phyloP scores from a whole-genome alignment of 1,140 invertebrate species.

The Drosophila micromelanica region DNA sequence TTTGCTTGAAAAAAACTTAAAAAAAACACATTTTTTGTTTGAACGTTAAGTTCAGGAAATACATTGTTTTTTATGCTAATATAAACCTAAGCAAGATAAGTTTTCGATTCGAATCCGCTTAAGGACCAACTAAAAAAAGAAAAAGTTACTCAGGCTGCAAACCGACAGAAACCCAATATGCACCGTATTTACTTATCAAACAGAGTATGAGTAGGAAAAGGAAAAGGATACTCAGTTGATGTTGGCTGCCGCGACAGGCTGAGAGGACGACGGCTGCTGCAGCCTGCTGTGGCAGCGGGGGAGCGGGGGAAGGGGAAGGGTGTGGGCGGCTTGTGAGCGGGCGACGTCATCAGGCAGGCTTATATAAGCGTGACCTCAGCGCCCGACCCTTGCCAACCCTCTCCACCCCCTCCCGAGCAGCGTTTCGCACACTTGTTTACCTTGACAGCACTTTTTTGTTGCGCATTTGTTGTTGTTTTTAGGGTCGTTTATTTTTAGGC shows the following conservation, averaged over 20 bases:
- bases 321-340: neutral
- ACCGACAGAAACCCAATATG: too few relatives aligned
- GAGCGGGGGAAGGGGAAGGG: neutral
- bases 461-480: neutral
- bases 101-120: too few relatives aligned
- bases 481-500: conserved; percentile 43
- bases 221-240: conserved; percentile 23
- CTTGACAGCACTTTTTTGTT: conserved; percentile 3
- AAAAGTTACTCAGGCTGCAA: too few relatives aligned
- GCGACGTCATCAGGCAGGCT: neutral
- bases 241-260: conserved; percentile 21
- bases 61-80: too few relatives aligned
- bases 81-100: too few relatives aligned
- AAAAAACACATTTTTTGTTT: too few relatives aligned
- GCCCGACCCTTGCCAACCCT: too few relatives aligned
- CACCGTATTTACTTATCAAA: too few relatives aligned
- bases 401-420: neutral
- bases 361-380: conserved; percentile 19
- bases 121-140: neutral
- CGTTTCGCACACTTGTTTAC: conserved; percentile 5
- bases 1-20: too few relatives aligned
- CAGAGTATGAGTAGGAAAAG: neutral
- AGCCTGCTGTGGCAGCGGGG: too few relatives aligned
- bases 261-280: neutral
- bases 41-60: neutral